These are phyloP conservation scores for Lutraria lutraria DNA, from an alignment of 2,888 invertebrate genomes.

Conservation along the genomic window DNA sequence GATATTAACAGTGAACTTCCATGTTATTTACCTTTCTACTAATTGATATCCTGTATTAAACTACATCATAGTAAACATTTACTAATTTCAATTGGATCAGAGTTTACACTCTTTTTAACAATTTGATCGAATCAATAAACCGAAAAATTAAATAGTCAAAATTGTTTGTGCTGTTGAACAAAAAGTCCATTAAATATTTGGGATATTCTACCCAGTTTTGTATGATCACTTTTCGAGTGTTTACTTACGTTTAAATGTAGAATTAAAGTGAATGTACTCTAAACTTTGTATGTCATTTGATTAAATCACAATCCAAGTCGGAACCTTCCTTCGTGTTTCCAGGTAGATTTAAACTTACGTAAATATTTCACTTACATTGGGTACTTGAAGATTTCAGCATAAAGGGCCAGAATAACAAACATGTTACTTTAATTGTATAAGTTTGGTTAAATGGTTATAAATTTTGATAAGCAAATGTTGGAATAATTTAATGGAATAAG, in stretches of 20 bases:
- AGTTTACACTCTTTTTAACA: background rate
- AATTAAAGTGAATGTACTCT: background rate
- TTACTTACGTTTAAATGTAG: background rate
- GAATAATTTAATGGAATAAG: background rate
- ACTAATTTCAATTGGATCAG: background rate
- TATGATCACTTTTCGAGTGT: background rate
- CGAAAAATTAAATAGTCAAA: background rate
- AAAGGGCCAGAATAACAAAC: background rate
- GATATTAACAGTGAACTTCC: no score
- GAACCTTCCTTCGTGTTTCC: background rate
- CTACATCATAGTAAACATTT: no score
- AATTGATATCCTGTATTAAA: no score
- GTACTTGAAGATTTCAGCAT: background rate
- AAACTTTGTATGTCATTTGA: background rate
- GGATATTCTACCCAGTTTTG: background rate
- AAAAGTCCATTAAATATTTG: background rate
- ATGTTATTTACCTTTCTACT: no score
- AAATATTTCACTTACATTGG: background rate
- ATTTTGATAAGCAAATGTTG: background rate
- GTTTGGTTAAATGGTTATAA: background rate
- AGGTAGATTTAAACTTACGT: background rate
- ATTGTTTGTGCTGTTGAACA: background rate
- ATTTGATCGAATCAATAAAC: background rate
- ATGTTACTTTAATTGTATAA: background rate
- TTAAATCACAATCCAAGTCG: conserved; percentile 11